Evolutionary conservation across 2,113 vertebrate genomes (phyloP), one percentile per base, ranked within the genome.

Genomic region (Podiceps cristatus): DNA sequence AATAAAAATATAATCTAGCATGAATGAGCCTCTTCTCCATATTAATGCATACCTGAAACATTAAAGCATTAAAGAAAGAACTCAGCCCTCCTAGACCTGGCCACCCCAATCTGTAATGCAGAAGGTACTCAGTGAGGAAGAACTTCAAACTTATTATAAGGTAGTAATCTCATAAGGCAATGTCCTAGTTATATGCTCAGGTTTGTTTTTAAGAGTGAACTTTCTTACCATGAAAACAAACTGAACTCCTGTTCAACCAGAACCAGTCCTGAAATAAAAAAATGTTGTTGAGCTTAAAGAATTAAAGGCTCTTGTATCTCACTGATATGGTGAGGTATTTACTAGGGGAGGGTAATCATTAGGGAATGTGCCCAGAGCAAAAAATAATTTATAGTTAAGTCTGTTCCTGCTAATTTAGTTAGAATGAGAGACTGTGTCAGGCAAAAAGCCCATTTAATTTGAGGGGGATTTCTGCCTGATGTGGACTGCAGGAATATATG

Each of bases 351-450:
- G 42, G 22, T 80, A 95, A 96, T 89, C 93, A 92, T 78, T 77
- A 92, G 23, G 45, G 52, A 77, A 96, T 25, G 14, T 20, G 35
- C 62, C 40, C 45, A 75, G 18, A 87, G 79, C 33, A 67, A 92
- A 96, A 90, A 89, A 73, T 49, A 80, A 78, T 42, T 93, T 82
- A 76, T 44, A 90, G 33, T 74, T 93, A 68, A 85, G 49, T 67
- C 66, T 82, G 50, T 75, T 93, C 53, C 55, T 89, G 49, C 27
- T 94, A 60, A 75, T 88, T 87, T 67, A 88, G n/a, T 63, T 67
- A 91, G 60, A 86, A 78, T 25, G 37, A 83, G 60, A 87, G 79
- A 82, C 18, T 52, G 6, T 33, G 44, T 52, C 49, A 82, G 68
- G 86, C 92, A 91, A 87, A 87, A 93, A 84, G 68, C 49, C 64